Conservation (phyloP, 1,140 invertebrate genomes). For the Wasmannia auropunctata region DNA sequence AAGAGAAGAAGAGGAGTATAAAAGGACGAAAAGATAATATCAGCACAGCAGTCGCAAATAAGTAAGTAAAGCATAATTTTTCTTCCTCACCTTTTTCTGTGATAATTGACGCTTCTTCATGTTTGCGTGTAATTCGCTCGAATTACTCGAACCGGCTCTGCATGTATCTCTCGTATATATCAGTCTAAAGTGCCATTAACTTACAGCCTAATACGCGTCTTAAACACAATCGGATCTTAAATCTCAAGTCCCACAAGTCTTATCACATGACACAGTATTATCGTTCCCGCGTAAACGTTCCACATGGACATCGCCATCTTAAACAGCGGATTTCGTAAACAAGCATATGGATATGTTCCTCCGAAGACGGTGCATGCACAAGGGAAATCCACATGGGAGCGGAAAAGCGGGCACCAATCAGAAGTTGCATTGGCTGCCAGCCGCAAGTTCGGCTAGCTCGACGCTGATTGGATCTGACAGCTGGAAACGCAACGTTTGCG, state of each 20-base stretch:
- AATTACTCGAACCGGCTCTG: neutral
- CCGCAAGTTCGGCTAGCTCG: no score
- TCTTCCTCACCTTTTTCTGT: conserved; percentile 40
- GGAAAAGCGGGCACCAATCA: no score
- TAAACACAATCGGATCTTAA: neutral
- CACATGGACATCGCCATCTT: neutral
- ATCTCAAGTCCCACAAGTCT: neutral
- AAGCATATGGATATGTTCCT: no score
- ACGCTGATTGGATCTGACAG: no score
- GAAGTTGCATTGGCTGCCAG: no score
- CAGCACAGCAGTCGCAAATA: neutral
- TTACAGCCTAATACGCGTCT: no score
- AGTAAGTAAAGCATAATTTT: neutral
- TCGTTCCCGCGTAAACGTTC: conserved; percentile 22
- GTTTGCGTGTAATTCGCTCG: neutral
- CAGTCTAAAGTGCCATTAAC: neutral
- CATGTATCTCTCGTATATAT: neutral
- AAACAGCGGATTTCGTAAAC: no score
- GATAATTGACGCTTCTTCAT: conserved; percentile 51
- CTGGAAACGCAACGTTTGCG: no score
- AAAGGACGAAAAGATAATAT: neutral
- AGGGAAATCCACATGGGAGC: no score
- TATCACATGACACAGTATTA: neutral
- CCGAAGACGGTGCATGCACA: no score
- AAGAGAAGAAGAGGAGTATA: neutral